Percentiles rank a stretch among this genome's conserved stretches.
Conservation (phyloP, 2,888 invertebrate genomes). For the Ligdia adustata region DNA sequence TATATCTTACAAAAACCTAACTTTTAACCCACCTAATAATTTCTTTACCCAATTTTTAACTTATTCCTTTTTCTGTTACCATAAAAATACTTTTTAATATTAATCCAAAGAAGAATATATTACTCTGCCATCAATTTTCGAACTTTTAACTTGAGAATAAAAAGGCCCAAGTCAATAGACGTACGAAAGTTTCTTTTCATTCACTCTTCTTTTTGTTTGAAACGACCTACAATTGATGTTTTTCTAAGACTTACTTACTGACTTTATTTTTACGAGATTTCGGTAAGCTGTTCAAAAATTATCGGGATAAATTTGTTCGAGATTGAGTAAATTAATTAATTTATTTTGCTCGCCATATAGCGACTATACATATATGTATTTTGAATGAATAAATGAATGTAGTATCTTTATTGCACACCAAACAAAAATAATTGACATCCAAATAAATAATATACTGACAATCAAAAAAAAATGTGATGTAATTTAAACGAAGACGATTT, state of each 20-base stretch:
- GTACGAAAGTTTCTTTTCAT: slow-evolving; percentile 25
- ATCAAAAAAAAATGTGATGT: no score
- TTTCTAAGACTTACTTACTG: slow-evolving; percentile 13
- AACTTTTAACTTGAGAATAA: slow-evolving; percentile 15
- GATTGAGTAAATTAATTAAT: not conserved
- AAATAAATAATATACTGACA: no score
- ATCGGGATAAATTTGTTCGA: slow-evolving; percentile 2
- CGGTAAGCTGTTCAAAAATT: no score
- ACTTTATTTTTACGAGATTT: no score
- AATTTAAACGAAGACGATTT: no score
- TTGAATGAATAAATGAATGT: no score
- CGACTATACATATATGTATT: no score
- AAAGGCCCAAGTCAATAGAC: slow-evolving; percentile 22
- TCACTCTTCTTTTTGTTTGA: slow-evolving; percentile 26
- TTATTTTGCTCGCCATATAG: not conserved
- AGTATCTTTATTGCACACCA: no score
- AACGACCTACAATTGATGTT: slow-evolving; percentile 25
- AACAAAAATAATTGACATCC: no score
- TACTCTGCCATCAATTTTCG: slow-evolving; percentile 9
- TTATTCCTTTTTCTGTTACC: not conserved
- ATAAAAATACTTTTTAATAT: slow-evolving; percentile 9
- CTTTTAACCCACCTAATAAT: not conserved
- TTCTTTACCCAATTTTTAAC: not conserved
- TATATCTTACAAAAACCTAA: no score
- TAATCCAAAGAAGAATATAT: slow-evolving; percentile 13